Base-by-base conservation (phyloP, 23 tunicate species). In the Diplosoma virens region DNA sequence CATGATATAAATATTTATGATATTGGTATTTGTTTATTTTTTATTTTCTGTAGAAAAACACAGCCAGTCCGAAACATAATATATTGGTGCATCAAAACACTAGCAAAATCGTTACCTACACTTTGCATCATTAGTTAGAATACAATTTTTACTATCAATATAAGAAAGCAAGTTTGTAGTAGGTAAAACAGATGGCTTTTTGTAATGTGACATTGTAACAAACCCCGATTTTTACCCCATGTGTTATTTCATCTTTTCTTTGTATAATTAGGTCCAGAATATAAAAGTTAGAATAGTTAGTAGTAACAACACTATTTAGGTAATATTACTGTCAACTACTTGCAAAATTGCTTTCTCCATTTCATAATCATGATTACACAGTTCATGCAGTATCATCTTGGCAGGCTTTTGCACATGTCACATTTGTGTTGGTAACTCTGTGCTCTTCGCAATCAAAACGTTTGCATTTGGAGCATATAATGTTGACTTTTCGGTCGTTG, bases 351-450 rank as follows among this genome's bases (percentile, higher is more conserved):
- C 50, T 41, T 41, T 41, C 50, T 41, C 50, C 50, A 41, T 41
- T 41, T 41, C 50, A 41, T 41, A 41, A 41, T 41, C 50, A 41
- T 41, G 50, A 41, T 41, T 14, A 41, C 64, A 56, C 64, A 56
- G 64, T n/a, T 63, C 70, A 63, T 63, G 14, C 70, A 63, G 36
- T 63, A 36, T 30, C 70, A 63, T 29, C 70, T 29, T 63, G 20
- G 20, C 70, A 63, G 35, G 9, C 70, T 63, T 63, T 67, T 67
- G 52, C 52, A 36, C 23, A 67, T 67, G 74, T 14, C 50, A 35
- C 74, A 34, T 24, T 35, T 17, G 74, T 67, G 74, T 67, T 67
- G 74, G 52, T 67, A 27, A 67, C 74, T 34, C 74, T 18, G 74
- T 34, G 74, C 74, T 67, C 25, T 36, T 67, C 52, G 52, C 74